A percentile compares a stretch with the other conserved stretches of the same genome.
Evolutionary conservation across 2,888 invertebrate species (phyloP).

Genomic region (Melanchra persicariae): DNA sequence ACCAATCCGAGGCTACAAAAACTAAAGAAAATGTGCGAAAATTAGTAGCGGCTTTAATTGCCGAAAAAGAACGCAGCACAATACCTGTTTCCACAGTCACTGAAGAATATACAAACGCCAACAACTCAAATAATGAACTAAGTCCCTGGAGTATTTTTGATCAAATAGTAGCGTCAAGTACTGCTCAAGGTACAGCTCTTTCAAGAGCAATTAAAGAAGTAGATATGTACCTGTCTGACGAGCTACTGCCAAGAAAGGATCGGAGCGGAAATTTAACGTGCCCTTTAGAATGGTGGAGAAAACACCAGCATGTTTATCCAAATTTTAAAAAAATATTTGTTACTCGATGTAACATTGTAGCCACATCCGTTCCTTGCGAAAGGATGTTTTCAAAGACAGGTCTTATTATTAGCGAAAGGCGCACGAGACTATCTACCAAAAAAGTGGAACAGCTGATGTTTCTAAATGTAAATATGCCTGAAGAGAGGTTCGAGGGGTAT

Average conservation of each 20-base stretch:
- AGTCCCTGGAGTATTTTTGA: conserved; percentile 30
- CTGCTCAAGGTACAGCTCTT: conserved; percentile 15
- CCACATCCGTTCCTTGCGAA: conserved; percentile 7
- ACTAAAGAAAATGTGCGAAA: conserved; percentile 19
- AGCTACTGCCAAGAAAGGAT: conserved; percentile 12
- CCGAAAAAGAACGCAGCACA: conserved; percentile 16
- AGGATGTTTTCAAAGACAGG: not conserved
- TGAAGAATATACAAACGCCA: no score
- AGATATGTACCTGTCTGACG: conserved; percentile 27
- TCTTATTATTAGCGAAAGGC: conserved; percentile 11
- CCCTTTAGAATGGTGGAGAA: conserved; percentile 2
- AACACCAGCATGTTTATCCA: not conserved
- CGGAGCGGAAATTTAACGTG: conserved; percentile 6
- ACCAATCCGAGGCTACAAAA: conserved; percentile 17
- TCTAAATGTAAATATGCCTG: conserved; percentile 2
- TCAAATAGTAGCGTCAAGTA: conserved; percentile 4
- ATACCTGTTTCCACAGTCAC: no score
- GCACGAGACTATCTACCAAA: conserved; percentile 2
- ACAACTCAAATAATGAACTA: no score
- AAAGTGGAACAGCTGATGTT: conserved; percentile 16
- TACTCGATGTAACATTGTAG: conserved; percentile 8
- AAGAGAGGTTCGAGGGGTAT: conserved; percentile 7
- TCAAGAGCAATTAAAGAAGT: conserved; percentile 34
- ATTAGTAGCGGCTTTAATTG: conserved; percentile 19
- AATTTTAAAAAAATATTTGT: conserved; percentile 1